These are phyloP conservation scores for Oithona nana DNA, from an alignment of 2,888 invertebrate species.

Conservation along the genomic window DNA sequence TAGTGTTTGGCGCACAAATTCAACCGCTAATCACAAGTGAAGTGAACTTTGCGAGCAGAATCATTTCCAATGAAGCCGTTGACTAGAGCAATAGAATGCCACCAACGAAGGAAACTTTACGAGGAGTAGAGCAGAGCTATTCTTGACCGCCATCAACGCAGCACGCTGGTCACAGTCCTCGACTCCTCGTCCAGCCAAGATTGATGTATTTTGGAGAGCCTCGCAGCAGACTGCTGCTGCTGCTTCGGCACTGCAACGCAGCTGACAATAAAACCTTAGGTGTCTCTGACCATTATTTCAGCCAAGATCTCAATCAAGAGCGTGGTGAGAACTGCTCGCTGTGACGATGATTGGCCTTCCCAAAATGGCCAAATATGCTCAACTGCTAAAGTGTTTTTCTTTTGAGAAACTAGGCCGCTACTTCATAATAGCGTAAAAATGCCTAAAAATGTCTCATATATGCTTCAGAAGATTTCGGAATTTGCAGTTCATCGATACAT, in stretches of 20 bases:
- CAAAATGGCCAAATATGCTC: no score
- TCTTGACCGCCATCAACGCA: not conserved
- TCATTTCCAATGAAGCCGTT: not conserved
- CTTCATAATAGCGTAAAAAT: not conserved
- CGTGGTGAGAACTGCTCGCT: not conserved
- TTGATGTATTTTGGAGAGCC: not conserved
- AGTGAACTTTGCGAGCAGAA: not conserved
- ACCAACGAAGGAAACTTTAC: not conserved
- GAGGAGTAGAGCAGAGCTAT: not conserved
- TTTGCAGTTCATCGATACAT: no score
- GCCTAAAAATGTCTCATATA: not conserved
- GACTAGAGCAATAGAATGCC: not conserved
- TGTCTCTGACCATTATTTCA: not conserved
- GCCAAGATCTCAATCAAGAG: not conserved
- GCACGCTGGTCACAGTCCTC: no score
- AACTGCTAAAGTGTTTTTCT: no score
- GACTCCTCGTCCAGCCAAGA: not conserved
- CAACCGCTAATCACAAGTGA: not conserved
- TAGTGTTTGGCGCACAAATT: not conserved
- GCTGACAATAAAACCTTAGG: not conserved
- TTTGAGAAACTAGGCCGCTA: not conserved
- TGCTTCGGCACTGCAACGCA: not conserved
- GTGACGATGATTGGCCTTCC: not conserved
- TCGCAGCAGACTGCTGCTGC: no score
- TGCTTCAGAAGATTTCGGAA: no score